Evolutionary conservation across 2,113 vertebrate species (phyloP).

Genomic region (Otis tarda): DNA sequence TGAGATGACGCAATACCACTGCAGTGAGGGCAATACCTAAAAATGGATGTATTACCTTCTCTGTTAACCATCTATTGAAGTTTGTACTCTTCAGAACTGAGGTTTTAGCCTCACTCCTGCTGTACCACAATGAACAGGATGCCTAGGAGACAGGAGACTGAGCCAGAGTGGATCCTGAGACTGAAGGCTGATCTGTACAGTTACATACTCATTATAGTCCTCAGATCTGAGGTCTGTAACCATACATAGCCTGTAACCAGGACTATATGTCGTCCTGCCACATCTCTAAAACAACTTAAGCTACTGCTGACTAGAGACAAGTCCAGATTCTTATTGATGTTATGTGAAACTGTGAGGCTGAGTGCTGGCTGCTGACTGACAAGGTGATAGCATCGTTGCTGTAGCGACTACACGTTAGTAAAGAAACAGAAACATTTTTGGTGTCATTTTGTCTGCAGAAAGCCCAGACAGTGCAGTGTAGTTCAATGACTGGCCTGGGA

Average conservation of each 20-base stretch:
- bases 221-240: background rate
- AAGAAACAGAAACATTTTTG: background rate
- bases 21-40: background rate
- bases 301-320: background rate
- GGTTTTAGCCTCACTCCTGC: background rate
- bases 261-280: background rate
- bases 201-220: background rate
- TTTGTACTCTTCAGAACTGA: background rate
- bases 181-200: background rate
- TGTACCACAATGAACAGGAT: background rate
- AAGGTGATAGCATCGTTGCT: background rate
- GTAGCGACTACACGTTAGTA: background rate
- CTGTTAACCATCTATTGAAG: background rate
- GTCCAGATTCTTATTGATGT: background rate
- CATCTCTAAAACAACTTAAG: background rate
- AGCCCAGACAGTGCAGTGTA: background rate
- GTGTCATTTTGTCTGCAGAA: background rate
- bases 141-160: background rate
- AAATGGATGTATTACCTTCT: background rate
- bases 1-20: background rate
- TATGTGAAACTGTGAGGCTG: background rate
- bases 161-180: background rate
- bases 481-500: background rate
- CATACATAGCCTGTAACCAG: too few species aligned
- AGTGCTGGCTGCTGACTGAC: background rate